Evolutionary conservation across 2,113 vertebrate genomes (phyloP), one percentile per base, ranked within the genome.

Genomic region (Albula goreensis): DNA sequence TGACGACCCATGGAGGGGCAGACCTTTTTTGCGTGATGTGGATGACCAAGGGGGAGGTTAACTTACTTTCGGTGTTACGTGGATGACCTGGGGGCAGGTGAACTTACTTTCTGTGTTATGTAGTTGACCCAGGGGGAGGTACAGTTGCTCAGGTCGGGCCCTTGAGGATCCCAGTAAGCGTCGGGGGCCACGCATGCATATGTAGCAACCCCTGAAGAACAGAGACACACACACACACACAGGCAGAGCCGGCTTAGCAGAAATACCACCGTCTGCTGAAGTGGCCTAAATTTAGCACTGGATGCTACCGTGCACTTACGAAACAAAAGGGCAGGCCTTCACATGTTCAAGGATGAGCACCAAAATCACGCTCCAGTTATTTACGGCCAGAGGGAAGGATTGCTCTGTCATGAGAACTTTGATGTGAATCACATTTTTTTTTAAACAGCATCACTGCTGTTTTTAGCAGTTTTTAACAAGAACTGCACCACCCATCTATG

Each of bases 111-210:
- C 88, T 98, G 98, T 87, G 96, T 97, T 91, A 99, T 99, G 89
- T 97, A 94, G 91, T 96, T 98, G 89, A 99, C 96, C 98, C 98
- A 99, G 10, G 96, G 96, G 84, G 98, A 99, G 86, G 98, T 98
- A 81, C 98, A 99, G 93, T 99, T 99, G 95, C 97, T 99, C 56
- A 99, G 95, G 90, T 99, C 97, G 3, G 98, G 98, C 85, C 98
- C 98, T 92, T 97, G 97, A 10, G 96, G 94, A 88, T 99, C 97
- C 98, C 98, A 99, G 89, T 95, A 93, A 80, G 97, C 97, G 0
- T 97, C 97, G 17, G 97, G 97, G 0, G 95, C 95, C 79, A 97
- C 88, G 83, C 98, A 99, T 0, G 91, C 88, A 88, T 97, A 99
- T 2, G 95, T 96, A n/a, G 97, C 97, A 85, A 96, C 95, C 57